Percentiles rank a stretch among this genome's conserved stretches.
Evolutionary conservation across 2,113 vertebrate genomes (phyloP).

Genomic region (Glareola pratincola): DNA sequence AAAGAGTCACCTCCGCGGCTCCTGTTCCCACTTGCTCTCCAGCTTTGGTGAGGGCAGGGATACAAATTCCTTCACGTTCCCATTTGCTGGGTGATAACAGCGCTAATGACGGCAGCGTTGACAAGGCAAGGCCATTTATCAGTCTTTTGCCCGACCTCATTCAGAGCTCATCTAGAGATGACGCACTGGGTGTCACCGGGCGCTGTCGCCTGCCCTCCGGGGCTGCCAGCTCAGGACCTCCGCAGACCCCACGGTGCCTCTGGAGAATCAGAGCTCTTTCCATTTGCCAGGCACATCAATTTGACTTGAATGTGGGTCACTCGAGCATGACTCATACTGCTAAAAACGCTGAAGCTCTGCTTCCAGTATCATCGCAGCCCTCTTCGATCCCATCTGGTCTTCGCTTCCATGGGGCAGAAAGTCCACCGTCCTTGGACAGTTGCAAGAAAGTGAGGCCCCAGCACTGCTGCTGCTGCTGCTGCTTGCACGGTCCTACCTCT

Average conservation of each 20-base stretch:
- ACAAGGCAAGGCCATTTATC: not conserved
- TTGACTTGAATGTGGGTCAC: not conserved
- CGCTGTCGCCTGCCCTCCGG: not conserved
- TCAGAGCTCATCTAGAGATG: not conserved
- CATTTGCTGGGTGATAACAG: not conserved
- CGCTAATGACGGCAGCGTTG: not conserved
- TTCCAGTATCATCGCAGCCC: not conserved
- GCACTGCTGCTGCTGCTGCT: not conserved
- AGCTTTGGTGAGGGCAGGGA: not conserved
- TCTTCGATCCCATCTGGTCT: not conserved
- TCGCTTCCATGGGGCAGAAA: not conserved
- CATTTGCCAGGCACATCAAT: not conserved
- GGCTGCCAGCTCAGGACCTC: not conserved
- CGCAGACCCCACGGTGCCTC: not conserved
- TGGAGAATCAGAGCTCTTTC: not conserved
- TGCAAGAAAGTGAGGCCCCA: not conserved
- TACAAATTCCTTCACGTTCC: not conserved
- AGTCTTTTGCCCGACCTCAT: not conserved
- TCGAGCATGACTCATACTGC: fast-evolving
- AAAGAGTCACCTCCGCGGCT: not conserved
- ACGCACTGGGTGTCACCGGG: not conserved
- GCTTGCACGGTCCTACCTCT: not conserved
- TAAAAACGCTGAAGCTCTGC: not conserved
- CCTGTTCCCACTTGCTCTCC: not conserved
- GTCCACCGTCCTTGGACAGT: not conserved